Base-by-base conservation (phyloP, 2,888 invertebrate genomes). In the Melinaea marsaeus region DNA sequence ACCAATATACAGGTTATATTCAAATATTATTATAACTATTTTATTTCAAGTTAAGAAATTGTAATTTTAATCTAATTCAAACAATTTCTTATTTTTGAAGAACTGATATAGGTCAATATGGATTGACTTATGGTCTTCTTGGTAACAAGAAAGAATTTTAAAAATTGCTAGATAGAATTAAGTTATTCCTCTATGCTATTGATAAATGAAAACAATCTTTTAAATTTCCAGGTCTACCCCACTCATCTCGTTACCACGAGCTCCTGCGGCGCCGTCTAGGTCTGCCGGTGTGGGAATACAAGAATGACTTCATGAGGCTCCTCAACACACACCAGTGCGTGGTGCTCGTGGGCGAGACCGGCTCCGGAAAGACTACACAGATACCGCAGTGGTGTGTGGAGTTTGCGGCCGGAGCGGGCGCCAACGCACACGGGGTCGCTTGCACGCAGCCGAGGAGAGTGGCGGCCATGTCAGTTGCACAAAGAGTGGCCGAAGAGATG, bases 321-420 rank as follows among this genome's bases (percentile, higher is more conserved):
- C 90, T 99, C n/a, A 94, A 94, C 69, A 95, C 96, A 62, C 95
- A 99, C 85, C 99, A 99, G 79, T 96, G 96, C 69, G 96, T 99
- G 35, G 98, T 99, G 2, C 91, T 99, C 0, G 99, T 99, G 3
- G 99, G 99, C 74, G 99, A 99, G 83, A 99, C 99, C 0, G 99
- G 99, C n/a, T 99, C 98, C 2, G 99, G 99, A 0, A 99, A 99
- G 91, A 99, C 99, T 0, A 99, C 99, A 11, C 99, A 99, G 90
- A 99, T 99, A 76, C 99, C 99, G 0, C 99, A 90, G 66, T 90
- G 90, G 90, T 88, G 87, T 0, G 90, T 90, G 0, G 90, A 90
- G 66, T 90, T 90, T 34, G 83, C 90, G 0, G 80, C 85, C 0
- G 78, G 83, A 2, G 84, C 86, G 0, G 81, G 81, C 0, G 86